These are phyloP conservation scores for Muraenolepis orangiensis DNA, from an alignment of 2,797 vertebrate genomes.

Conservation along the genomic window DNA sequence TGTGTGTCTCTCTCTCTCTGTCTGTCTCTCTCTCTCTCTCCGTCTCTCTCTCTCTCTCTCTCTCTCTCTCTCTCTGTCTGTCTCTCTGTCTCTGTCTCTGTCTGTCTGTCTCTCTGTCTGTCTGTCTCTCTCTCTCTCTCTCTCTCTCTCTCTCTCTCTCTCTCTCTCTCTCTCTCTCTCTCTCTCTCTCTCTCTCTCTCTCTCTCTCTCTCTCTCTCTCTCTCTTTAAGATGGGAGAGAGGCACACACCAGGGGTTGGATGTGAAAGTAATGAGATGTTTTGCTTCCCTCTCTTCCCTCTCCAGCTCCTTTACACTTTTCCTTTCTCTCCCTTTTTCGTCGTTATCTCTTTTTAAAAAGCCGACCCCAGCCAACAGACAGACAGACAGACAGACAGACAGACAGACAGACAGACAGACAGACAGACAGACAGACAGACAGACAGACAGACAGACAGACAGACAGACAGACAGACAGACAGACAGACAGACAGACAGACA, in stretches of 20 bases:
- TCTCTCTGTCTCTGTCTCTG: too few relatives aligned
- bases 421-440: constrained; percentile 41
- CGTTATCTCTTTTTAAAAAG: neutral
- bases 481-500: neutral
- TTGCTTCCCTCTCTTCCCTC: constrained; percentile 9
- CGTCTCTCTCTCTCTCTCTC: constrained; percentile 29
- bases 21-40: neutral
- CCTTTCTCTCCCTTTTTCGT: constrained; percentile 26
- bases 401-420: constrained; percentile 28
- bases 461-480: neutral
- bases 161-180: neutral
- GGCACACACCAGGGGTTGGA: neutral
- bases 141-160: too few relatives aligned
- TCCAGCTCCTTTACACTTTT: neutral
- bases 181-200: neutral
- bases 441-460: constrained; percentile 32
- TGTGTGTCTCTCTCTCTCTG: neutral
- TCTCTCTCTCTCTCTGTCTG: neutral
- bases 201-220: neutral
- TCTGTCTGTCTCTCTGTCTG: neutral
- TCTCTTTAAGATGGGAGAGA: too few relatives aligned
- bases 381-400: neutral
- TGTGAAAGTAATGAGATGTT: neutral
- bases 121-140: neutral
- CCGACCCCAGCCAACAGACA: neutral